Percentiles rank a stretch among this genome's conserved stretches.
phyloP scores from a whole-genome alignment of 2,888 invertebrate genomes.

The Psococerastis gibbosa region DNA sequence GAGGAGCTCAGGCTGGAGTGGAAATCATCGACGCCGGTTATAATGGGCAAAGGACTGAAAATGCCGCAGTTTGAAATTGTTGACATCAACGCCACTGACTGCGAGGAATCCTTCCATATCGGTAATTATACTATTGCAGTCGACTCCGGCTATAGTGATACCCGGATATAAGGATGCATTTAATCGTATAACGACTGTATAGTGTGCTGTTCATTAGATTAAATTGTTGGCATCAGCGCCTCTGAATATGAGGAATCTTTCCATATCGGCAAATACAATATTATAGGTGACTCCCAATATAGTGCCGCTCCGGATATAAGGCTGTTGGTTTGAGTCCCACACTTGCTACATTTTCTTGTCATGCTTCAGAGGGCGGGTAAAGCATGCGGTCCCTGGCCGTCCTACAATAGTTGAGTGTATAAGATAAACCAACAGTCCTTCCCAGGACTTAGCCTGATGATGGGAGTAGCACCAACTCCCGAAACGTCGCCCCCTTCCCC shows the following conservation, averaged over 20 bases:
- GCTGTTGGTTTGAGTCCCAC: too few relatives aligned
- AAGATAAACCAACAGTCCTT: too few relatives aligned
- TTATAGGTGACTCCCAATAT: not conserved
- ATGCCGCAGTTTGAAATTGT: conserved; percentile 30
- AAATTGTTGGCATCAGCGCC: conserved; percentile 25
- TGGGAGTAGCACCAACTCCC: too few relatives aligned
- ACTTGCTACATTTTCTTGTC: too few relatives aligned
- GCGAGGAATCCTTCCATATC: conserved; percentile 28
- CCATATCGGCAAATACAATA: conserved; percentile 24
- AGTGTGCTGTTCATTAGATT: too few relatives aligned
- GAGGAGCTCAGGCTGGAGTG: conserved; percentile 27
- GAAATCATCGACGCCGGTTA: conserved; percentile 26
- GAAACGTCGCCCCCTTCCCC: too few relatives aligned
- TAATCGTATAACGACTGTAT: too few relatives aligned
- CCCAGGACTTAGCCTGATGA: too few relatives aligned
- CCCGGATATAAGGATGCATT: too few relatives aligned
- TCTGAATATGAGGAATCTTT: conserved; percentile 28
- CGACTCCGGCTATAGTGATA: not conserved
- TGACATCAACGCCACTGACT: conserved; percentile 24
- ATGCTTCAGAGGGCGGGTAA: too few relatives aligned
- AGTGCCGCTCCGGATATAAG: not conserved
- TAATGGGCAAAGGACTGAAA: conserved; percentile 26
- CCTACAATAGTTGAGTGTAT: too few relatives aligned
- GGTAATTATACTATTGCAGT: conserved; percentile 20
- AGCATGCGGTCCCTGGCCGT: too few relatives aligned